phyloP scores from a whole-genome alignment of 2,888 invertebrate species.

The Thymelicus acteon region DNA sequence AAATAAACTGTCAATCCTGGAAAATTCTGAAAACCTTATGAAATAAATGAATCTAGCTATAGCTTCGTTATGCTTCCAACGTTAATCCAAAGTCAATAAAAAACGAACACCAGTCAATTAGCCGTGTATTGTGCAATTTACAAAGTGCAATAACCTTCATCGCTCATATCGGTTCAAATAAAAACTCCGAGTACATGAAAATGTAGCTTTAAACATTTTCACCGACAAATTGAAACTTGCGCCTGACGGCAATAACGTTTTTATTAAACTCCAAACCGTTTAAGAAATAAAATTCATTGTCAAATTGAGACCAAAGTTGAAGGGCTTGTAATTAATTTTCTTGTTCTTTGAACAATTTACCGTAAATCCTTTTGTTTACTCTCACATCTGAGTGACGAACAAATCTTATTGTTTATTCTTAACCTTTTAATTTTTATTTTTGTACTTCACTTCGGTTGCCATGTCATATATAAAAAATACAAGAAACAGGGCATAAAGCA shows the following conservation, averaged over 20 bases:
- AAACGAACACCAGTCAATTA: slow-evolving; percentile 7
- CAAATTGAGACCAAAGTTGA: background rate
- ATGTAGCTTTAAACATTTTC: background rate
- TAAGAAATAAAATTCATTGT: slow-evolving; percentile 9
- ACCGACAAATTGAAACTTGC: slow-evolving; percentile 6
- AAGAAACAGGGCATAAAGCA: too few relatives aligned
- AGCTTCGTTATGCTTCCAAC: background rate
- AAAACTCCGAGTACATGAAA: background rate
- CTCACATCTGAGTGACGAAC: background rate
- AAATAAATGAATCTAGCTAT: too few relatives aligned
- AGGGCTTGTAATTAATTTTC: slow-evolving; percentile 9
- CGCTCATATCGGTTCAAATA: background rate
- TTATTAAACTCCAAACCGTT: slow-evolving; percentile 3
- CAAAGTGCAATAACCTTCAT: slow-evolving; percentile 5
- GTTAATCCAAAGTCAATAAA: background rate
- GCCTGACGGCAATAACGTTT: background rate
- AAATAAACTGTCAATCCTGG: too few relatives aligned
- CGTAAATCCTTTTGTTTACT: background rate
- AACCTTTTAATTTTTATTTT: too few relatives aligned
- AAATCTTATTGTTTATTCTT: background rate
- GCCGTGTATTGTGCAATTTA: slow-evolving; percentile 1
- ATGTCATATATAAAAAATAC: too few relatives aligned
- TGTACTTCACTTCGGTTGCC: background rate
- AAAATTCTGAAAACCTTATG: too few relatives aligned
- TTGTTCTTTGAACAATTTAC: background rate